A percentile compares a stretch with the other conserved stretches of the same genome.
Evolutionary conservation across 2,888 invertebrate species (phyloP).

Genomic region (Chymomyza procnemis): DNA sequence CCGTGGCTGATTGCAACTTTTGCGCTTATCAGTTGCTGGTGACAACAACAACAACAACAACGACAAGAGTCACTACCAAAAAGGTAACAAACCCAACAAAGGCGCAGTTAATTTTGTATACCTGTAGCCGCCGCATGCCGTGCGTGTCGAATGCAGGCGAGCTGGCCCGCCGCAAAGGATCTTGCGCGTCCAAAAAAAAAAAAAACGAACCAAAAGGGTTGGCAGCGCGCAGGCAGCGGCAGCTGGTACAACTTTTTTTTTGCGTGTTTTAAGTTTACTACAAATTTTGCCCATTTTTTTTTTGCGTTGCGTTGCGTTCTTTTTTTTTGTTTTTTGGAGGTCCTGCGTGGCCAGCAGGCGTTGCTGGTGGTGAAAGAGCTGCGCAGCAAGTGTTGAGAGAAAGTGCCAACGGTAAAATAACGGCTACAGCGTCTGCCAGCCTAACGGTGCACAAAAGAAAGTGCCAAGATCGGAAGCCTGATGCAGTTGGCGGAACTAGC

Average conservation of each 20-base stretch:
- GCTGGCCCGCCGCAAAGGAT: not conserved
- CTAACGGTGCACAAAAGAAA: not conserved
- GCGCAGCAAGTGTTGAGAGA: not conserved
- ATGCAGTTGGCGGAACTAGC: not conserved
- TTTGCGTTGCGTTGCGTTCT: not conserved
- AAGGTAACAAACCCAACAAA: not conserved
- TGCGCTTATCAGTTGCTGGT: not conserved
- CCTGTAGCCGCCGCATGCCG: not conserved
- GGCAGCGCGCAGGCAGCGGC: not conserved
- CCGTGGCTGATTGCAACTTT: not conserved
- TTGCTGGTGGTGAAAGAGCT: not conserved
- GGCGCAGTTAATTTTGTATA: not conserved
- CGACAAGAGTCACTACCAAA: not conserved
- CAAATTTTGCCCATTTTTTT: too few species aligned
- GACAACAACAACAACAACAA: constrained; percentile 6
- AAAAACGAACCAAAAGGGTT: too few species aligned
- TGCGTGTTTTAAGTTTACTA: not conserved
- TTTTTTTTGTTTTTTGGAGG: not conserved
- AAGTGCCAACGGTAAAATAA: not conserved
- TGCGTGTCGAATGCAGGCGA: not conserved
- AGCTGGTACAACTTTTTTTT: not conserved
- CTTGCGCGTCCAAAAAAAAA: not conserved
- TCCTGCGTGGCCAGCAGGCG: not conserved
- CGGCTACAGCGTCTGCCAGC: not conserved
- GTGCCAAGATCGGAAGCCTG: not conserved